Evolutionary conservation across 2,113 vertebrate genomes (phyloP).

Genomic region (Pollachius pollachius): DNA sequence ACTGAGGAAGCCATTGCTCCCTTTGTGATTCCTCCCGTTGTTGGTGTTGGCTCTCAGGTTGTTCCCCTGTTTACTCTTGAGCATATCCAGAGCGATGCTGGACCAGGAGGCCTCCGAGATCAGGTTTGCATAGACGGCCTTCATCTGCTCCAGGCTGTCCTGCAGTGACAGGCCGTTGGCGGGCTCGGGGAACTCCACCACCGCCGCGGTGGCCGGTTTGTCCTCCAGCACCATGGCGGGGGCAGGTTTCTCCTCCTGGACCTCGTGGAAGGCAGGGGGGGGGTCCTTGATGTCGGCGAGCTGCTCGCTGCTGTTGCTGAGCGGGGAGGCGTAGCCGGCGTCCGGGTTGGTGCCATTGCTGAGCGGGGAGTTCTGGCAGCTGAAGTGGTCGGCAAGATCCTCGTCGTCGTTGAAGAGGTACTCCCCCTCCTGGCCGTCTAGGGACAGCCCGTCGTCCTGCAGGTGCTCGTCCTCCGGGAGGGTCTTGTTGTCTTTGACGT

Average conservation of each 20-base stretch:
- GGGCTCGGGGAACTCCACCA: conserved; percentile 76
- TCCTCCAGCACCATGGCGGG: conserved; percentile 64
- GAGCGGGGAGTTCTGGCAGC: conserved; percentile 94
- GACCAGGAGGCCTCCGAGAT: conserved; percentile 98
- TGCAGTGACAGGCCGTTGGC: conserved; percentile 83
- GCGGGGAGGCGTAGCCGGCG: conserved; percentile 91
- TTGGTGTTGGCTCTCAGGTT: conserved; percentile 57
- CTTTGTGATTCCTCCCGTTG: conserved; percentile 67
- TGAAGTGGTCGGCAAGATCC: conserved; percentile 84
- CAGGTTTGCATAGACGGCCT: conserved; percentile 96
- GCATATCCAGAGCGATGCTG: conserved; percentile 88
- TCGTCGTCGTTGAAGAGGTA: conserved; percentile 87
- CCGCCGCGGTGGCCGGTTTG: conserved; percentile 53
- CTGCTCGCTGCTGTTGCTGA: conserved; percentile 93
- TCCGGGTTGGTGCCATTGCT: conserved; percentile 96
- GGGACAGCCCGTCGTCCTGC: conserved; percentile 86
- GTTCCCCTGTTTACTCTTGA: conserved; percentile 80
- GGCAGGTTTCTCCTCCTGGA: conserved; percentile 75
- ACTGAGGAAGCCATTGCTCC: conserved; percentile 73
- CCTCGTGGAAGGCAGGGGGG: conserved; percentile 79
- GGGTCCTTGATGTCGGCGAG: conserved; percentile 86
- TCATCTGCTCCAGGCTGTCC: conserved; percentile 98
- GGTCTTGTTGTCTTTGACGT: conserved; percentile 85
- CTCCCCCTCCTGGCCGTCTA: conserved; percentile 88
- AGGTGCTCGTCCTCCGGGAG: conserved; percentile 84